These are phyloP conservation scores for Frankliniella intonsa DNA, from an alignment of 2,888 invertebrate species.

Conservation along the genomic window DNA sequence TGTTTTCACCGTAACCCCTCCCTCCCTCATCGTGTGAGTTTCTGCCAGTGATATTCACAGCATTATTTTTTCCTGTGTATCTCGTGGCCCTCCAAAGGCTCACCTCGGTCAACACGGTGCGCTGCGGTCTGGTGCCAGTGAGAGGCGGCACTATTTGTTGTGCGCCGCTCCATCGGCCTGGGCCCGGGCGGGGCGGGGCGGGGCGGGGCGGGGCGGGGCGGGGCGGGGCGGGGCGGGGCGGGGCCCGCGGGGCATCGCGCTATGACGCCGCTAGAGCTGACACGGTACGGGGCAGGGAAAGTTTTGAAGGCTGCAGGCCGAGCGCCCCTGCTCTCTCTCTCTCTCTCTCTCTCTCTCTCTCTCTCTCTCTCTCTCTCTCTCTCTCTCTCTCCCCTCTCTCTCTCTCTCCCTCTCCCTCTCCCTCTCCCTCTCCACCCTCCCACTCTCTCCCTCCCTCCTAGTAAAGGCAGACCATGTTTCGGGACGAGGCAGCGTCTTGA, in stretches of 20 bases:
- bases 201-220: not conserved
- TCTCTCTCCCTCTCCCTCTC: constrained; percentile 9
- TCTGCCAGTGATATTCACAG: too few species aligned
- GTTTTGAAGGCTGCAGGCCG: constrained; percentile 1
- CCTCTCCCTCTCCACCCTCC: not conserved
- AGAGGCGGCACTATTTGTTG: too few species aligned
- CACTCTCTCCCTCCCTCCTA: too few species aligned
- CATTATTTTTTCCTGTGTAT: too few species aligned
- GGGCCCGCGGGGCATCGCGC: not conserved
- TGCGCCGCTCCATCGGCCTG: not conserved
- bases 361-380: constrained; percentile 18
- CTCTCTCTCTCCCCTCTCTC: constrained; percentile 7
- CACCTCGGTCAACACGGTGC: too few species aligned
- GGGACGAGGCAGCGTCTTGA: too few species aligned
- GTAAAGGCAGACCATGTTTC: too few species aligned
- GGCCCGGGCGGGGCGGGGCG: not conserved
- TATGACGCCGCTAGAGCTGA: not conserved
- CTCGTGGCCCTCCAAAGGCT: too few species aligned
- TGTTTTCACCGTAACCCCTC: too few species aligned
- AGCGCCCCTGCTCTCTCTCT: not conserved
- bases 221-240: not conserved
- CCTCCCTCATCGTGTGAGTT: too few species aligned
- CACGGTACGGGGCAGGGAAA: not conserved
- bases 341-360: not conserved
- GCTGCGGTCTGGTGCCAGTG: too few species aligned